Evolutionary conservation across 1,140 invertebrate genomes (phyloP), one percentile per base, ranked within the genome.

Genomic region (Aphaenogaster ashmeadi): DNA sequence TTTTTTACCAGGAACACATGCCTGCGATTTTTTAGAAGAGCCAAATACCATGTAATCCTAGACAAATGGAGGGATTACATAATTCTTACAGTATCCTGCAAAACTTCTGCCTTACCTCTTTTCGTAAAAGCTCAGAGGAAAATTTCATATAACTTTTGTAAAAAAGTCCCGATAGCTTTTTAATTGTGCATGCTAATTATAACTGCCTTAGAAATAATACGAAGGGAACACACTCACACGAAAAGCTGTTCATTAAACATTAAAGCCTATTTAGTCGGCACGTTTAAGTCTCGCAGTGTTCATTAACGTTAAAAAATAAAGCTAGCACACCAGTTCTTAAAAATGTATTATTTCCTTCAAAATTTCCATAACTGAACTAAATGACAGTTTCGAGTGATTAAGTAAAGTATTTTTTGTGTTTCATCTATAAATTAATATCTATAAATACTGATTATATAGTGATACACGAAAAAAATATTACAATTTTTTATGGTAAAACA

Each of bases 21-120:
- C 41, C 6, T 21, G 75, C 11, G 27, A 79, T 33, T 50, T 79
- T 79, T 79, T 11, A 79, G 15, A 27, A 11, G 0, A 54, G 41
- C 3, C 4, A 62, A 62, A 62, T 9, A n/a, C 18, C 27, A 27
- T 18, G 27, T 79, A 78, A 79, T 79, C 41, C 27, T 2, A 64
- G 33, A 79, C 38, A 64, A 79, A 79, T 44, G 27, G 41, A 78
- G 58, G 38, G 18, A 50, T 79, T 47, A 78, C 41, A 36, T 38
- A 50, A 79, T 79, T 47, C 27, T 64, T 21, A 15, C 36, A 56
- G n/a, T 58, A 77, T 62, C 2, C 67, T 56, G 52, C 44, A 33
- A 64, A 36, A 79, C 47, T 79, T 62, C 15, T 60, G 27, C 21
- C 58, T 62, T 36, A 15, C 7, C 1, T 36, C 15, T n/a, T 44